Base-by-base conservation (phyloP, 1,140 invertebrate species). In the Philotrypesis tridentata region DNA sequence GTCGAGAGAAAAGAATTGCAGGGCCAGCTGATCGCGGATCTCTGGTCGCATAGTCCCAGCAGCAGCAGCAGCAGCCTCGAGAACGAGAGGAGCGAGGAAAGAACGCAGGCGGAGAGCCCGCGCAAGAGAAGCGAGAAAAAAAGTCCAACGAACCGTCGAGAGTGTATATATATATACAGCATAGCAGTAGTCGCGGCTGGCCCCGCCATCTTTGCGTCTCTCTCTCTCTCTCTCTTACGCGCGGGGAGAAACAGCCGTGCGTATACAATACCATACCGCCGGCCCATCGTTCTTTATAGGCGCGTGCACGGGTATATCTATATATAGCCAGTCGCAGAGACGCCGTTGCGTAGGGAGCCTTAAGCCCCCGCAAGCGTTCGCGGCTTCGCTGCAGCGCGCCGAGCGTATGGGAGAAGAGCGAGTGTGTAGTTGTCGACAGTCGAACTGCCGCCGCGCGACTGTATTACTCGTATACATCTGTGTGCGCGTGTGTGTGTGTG, bases 111-210 rank as follows among this genome's bases (percentile, higher is more conserved):
- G 5, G 6, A 37, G 33, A 37, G 33, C 33, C 21, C 2, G 9
- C 2, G 67, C 21, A 29, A 31, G 65, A n/a, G n/a, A n/a, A n/a
- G n/a, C n/a, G n/a, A n/a, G 17, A 70, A 43, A 60, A 48, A 74
- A 74, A 74, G 55, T 60, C 68, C 78, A 82, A 67, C 72, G 27
- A 70, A 71, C 86, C 82, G 79, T 79, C 78, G 84, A n/a, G n/a
- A n/a, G n/a, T n/a, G n/a, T n/a, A n/a, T n/a, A n/a, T n/a, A n/a
- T n/a, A n/a, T n/a, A n/a, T n/a, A n/a, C n/a, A n/a, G n/a, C n/a
- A n/a, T n/a, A n/a, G n/a, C n/a, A n/a, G n/a, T n/a, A n/a, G n/a
- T 63, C 79, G 71, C 85, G 85, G 75, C 81, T 78, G 48, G 74
- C 71, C 43, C 37, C 77, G 79, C 79, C 79, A 80, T 80, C 79